phyloP scores from a whole-genome alignment of 2,797 vertebrate species.

The Picus viridis region DNA sequence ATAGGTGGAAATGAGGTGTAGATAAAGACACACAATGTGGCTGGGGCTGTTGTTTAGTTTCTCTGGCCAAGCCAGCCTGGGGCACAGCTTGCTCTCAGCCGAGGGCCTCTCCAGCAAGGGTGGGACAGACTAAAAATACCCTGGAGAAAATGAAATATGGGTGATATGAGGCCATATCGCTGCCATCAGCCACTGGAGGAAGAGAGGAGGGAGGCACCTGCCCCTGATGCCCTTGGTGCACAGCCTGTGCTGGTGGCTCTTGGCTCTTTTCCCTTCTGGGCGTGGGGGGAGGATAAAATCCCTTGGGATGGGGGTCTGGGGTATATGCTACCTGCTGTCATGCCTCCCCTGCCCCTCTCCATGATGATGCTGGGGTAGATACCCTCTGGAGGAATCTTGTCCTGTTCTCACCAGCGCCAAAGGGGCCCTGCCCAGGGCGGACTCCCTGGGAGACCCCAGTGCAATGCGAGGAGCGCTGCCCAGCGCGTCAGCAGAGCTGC shows the following conservation, averaged over 20 bases:
- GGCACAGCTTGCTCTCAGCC: not conserved
- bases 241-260: not conserved
- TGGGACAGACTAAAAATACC: constrained; percentile 57
- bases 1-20: constrained; percentile 64
- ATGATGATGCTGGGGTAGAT: not conserved
- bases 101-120: constrained; percentile 34
- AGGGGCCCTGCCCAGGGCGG: rapidly evolving
- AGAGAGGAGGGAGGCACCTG: constrained; percentile 26
- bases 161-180: not conserved
- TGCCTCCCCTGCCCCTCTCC: not conserved
- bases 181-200: constrained; percentile 11
- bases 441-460: not conserved
- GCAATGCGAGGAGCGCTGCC: not conserved
- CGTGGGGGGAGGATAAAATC: not conserved
- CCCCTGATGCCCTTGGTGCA: not conserved
- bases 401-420: not conserved
- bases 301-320: not conserved
- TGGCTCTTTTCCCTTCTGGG: not conserved
- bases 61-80: not conserved
- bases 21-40: constrained; percentile 55
- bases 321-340: not conserved
- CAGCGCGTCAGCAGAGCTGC: not conserved
- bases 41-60: constrained; percentile 19
- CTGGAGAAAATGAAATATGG: constrained; percentile 41
- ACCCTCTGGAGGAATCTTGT: rapidly evolving